Evolutionary conservation across 1,140 invertebrate species (phyloP).

Genomic region (Drosophila lacteicornis): DNA sequence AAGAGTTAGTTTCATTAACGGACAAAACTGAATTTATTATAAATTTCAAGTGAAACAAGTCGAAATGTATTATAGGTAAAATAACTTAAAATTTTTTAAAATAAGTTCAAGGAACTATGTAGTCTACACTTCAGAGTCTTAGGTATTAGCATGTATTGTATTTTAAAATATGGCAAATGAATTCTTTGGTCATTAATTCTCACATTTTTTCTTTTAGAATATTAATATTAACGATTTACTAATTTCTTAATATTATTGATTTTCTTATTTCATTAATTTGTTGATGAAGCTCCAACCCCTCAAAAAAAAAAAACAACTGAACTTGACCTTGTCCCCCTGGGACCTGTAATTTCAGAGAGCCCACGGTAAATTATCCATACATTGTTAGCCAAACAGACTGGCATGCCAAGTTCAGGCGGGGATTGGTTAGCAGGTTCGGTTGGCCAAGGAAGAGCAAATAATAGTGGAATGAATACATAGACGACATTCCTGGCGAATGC

Average conservation of each 20-base stretch:
- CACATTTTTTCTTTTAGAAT: no score
- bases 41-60: not conserved
- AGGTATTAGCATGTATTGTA: no score
- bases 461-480: slow-evolving; percentile 37
- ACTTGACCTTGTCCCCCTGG: slow-evolving; percentile 27
- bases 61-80: not conserved
- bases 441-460: slow-evolving; percentile 50
- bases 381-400: slow-evolving; percentile 69
- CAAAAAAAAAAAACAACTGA: not conserved
- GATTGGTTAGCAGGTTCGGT: slow-evolving; percentile 8
- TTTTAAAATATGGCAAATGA: no score
- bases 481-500: slow-evolving; percentile 29
- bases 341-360: not conserved
- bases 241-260: not conserved
- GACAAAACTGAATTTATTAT: not conserved
- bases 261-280: not conserved
- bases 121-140: no score
- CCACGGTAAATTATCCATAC: slow-evolving; percentile 54
- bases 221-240: not conserved
- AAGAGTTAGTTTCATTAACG: not conserved
- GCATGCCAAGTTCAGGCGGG: slow-evolving; percentile 62
- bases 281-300: not conserved
- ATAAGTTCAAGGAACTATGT: not conserved
- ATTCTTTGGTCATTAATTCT: no score
- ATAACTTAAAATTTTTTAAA: not conserved